Conservation (phyloP, 1,140 invertebrate species). For the Brachionus rotundiformis region DNA sequence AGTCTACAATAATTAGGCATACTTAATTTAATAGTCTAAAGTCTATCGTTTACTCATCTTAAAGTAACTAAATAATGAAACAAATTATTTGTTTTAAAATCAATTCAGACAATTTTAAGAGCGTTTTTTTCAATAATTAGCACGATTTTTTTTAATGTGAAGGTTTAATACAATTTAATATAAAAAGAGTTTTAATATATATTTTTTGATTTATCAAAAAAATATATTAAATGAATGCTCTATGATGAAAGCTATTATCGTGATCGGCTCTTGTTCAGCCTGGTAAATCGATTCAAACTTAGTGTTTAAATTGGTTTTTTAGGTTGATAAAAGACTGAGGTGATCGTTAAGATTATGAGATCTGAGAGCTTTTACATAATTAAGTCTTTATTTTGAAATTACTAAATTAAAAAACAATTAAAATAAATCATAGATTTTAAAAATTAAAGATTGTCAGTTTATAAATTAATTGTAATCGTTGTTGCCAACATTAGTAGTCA, state of each 20-base stretch:
- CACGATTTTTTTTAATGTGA: slow-evolving; percentile 15
- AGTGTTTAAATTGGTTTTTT: background rate
- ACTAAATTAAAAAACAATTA: background rate
- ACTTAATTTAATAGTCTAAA: background rate
- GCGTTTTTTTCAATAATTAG: background rate
- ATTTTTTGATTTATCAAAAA: background rate
- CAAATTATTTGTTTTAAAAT: background rate
- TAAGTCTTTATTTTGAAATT: slow-evolving; percentile 25
- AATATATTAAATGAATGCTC: background rate
- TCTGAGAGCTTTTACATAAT: slow-evolving; percentile 34
- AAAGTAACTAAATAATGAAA: slow-evolving; percentile 16
- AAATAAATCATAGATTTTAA: slow-evolving; percentile 3
- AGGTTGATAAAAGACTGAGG: slow-evolving; percentile 11
- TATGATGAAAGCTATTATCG: slow-evolving; percentile 22
- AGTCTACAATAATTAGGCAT: background rate
- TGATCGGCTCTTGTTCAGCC: background rate
- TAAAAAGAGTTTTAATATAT: background rate
- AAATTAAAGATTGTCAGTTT: background rate
- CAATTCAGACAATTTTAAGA: background rate
- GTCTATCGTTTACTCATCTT: background rate
- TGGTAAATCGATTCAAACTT: background rate
- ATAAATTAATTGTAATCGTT: slow-evolving; percentile 27
- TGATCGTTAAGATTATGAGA: slow-evolving; percentile 52
- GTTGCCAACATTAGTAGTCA: slow-evolving; percentile 36
- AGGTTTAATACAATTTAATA: background rate